These are phyloP conservation scores for Protonibea diacanthus DNA, from an alignment of 2,797 vertebrate species.

Conservation along the genomic window DNA sequence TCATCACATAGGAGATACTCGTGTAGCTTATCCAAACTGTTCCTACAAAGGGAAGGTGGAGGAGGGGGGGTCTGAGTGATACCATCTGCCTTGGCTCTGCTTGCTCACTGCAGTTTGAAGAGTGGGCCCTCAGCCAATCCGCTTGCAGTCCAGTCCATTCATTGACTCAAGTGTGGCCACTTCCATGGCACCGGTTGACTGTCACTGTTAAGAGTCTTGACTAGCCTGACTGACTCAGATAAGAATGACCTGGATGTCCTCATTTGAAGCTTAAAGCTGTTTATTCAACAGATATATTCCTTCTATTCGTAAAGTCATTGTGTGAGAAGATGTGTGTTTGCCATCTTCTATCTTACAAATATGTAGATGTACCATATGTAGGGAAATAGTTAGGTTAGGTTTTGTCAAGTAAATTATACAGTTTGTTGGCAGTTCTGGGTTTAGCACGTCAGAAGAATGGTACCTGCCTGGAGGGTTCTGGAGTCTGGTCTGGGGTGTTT, in stretches of 20 bases:
- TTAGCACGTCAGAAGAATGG: background rate
- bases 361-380: background rate
- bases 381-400: background rate
- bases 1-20: slow-evolving; percentile 71
- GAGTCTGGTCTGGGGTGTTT: background rate
- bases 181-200: background rate
- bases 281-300: slow-evolving; percentile 1
- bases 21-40: slow-evolving; percentile 72
- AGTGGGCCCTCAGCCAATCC: slow-evolving; percentile 33
- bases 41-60: slow-evolving; percentile 34
- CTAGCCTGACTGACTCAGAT: slow-evolving; percentile 25
- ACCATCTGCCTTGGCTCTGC: slow-evolving; percentile 79
- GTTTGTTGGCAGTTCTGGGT: background rate
- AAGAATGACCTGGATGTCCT: slow-evolving; percentile 15
- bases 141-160: slow-evolving; percentile 35
- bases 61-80: slow-evolving; percentile 63
- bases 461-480: background rate
- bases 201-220: slow-evolving; percentile 26
- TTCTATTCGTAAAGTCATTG: background rate
- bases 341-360: background rate
- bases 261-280: slow-evolving; percentile 1
- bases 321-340: too few species aligned
- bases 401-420: background rate
- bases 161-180: slow-evolving; percentile 26
- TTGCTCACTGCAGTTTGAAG: slow-evolving; percentile 31